These are phyloP conservation scores for Oncorhynchus mykiss DNA, from an alignment of 2,113 vertebrate genomes.

Conservation along the genomic window DNA sequence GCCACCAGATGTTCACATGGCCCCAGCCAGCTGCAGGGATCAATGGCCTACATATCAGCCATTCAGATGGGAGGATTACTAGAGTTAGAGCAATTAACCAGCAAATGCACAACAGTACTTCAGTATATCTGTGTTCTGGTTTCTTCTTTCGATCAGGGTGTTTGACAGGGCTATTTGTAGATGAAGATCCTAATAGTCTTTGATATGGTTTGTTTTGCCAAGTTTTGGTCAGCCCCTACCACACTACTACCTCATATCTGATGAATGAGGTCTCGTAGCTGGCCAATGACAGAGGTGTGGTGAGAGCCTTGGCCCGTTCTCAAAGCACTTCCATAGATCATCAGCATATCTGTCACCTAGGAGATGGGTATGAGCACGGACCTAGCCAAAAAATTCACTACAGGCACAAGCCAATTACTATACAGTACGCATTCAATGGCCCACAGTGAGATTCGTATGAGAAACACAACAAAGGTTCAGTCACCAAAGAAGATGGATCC, in stretches of 20 bases:
- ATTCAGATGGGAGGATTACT: conserved; percentile 39
- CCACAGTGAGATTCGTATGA: background rate
- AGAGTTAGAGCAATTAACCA: conserved; percentile 56
- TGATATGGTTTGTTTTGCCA: background rate
- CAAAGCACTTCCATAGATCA: background rate
- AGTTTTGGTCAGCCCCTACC: background rate
- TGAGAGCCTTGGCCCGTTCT: background rate
- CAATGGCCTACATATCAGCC: conserved; percentile 49
- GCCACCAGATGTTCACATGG: conserved; percentile 40
- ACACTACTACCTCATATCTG: background rate
- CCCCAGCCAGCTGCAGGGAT: conserved; percentile 53
- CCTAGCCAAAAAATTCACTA: background rate
- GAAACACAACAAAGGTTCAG: background rate
- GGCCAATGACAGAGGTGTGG: background rate
- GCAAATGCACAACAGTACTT: conserved; percentile 27
- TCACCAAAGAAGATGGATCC: too few relatives aligned
- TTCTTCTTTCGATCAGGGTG: background rate
- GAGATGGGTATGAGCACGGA: background rate
- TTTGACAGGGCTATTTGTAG: background rate
- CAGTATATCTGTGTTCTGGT: conserved; percentile 11
- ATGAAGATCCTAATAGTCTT: background rate
- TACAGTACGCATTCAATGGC: background rate
- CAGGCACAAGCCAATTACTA: background rate
- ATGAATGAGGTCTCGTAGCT: background rate
- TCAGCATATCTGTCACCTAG: background rate